A percentile compares a stretch with the other conserved stretches of the same genome.
These are phyloP conservation scores for Lasioglossum calceatum DNA, from an alignment of 2,888 invertebrate species.

Conservation along the genomic window DNA sequence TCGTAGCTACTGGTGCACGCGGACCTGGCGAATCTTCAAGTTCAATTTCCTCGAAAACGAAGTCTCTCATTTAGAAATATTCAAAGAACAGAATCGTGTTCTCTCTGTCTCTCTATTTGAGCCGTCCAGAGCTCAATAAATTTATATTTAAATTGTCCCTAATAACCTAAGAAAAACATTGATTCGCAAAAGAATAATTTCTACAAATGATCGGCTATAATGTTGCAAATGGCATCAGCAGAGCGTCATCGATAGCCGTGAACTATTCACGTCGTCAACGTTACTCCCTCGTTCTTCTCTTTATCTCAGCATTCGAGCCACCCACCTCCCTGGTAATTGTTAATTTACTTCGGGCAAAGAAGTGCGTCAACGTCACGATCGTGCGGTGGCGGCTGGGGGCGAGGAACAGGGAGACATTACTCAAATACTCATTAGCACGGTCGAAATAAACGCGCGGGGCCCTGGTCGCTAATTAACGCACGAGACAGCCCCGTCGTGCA, in stretches of 20 bases:
- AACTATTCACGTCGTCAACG: slow-evolving; percentile 5
- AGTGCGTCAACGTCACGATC: slow-evolving; percentile 63
- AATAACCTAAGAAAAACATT: neutral
- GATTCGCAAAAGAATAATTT: neutral
- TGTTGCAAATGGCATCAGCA: neutral
- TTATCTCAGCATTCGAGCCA: slow-evolving; percentile 39
- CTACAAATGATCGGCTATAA: neutral
- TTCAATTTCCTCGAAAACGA: neutral
- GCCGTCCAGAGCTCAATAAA: neutral
- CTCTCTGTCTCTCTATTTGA: too few relatives aligned
- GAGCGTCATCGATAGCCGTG: slow-evolving; percentile 22
- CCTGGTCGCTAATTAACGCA: slow-evolving; percentile 80
- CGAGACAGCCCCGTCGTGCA: slow-evolving; percentile 65
- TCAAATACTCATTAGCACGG: slow-evolving; percentile 82
- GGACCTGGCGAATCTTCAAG: neutral
- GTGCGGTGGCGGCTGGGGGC: slow-evolving; percentile 47
- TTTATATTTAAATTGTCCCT: neutral
- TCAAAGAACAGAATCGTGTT: too few relatives aligned
- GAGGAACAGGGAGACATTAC: slow-evolving; percentile 77
- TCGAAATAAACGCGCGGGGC: slow-evolving; percentile 79
- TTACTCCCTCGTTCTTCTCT: neutral
- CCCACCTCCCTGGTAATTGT: slow-evolving; percentile 70
- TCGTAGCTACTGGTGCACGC: neutral
- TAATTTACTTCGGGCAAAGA: slow-evolving; percentile 75
- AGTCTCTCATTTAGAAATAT: neutral